A percentile compares a stretch with the other conserved stretches of the same genome.
These are phyloP conservation scores for Torymus texanus DNA, from an alignment of 2,888 invertebrate species.

Conservation along the genomic window DNA sequence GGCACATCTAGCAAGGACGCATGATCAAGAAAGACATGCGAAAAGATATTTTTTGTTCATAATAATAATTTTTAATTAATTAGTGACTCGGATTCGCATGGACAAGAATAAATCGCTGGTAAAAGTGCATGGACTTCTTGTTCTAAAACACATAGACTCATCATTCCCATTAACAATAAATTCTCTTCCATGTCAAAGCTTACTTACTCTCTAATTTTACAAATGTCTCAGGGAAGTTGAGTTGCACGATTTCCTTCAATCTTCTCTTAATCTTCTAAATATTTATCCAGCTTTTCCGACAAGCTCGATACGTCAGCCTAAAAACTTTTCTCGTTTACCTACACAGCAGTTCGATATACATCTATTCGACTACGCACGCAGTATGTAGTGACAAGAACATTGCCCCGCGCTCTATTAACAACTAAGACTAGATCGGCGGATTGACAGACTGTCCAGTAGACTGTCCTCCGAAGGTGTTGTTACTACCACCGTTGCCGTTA, in stretches of 20 bases:
- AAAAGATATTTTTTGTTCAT: not conserved
- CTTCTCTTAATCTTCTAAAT: conserved; percentile 6
- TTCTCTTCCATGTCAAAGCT: conserved; percentile 19
- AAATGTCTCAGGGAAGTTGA: not conserved
- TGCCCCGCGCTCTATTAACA: not conserved
- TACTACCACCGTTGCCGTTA: not conserved
- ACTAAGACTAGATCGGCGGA: conserved; percentile 36
- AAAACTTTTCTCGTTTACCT: conserved; percentile 1
- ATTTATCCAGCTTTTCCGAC: not conserved
- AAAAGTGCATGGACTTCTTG: not conserved
- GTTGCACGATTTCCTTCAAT: conserved; percentile 3
- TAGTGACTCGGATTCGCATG: conserved; percentile 19
- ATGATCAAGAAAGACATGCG: conserved; percentile 11
- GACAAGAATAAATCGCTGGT: not conserved
- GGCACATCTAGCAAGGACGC: not conserved
- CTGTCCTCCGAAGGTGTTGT: not conserved
- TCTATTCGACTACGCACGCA: conserved; percentile 16
- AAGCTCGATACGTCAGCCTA: conserved; percentile 7
- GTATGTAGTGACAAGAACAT: not conserved
- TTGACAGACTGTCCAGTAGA: not conserved
- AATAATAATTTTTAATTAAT: not conserved
- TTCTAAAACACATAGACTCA: conserved; percentile 10
- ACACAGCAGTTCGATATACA: not conserved
- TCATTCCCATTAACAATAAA: conserved; percentile 5
- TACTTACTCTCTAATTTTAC: conserved; percentile 44